Conservation (phyloP, 1,140 invertebrate species). For the Eurosta solidaginis region DNA sequence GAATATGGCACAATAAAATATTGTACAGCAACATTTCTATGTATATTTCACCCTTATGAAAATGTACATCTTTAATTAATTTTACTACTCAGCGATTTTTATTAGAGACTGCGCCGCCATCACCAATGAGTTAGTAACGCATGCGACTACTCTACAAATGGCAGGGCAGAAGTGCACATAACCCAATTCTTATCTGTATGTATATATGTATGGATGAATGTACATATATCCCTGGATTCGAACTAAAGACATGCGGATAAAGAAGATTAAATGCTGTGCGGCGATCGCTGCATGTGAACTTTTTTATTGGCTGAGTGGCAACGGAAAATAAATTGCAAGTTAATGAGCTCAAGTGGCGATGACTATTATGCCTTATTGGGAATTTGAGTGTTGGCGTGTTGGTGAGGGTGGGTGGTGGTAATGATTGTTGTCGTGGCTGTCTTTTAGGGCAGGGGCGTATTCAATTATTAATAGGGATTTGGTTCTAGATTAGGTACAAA, state of each 20-base stretch:
- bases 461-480: too few relatives aligned
- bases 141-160: too few relatives aligned
- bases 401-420: neutral
- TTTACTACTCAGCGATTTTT: constrained; percentile 12
- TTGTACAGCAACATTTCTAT: neutral
- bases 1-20: neutral
- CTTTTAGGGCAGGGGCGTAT: too few relatives aligned
- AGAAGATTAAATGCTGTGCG: constrained; percentile 1
- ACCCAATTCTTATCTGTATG: too few relatives aligned
- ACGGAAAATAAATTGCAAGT: constrained; percentile 23
- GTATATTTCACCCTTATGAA: constrained; percentile 19
- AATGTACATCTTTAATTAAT: constrained; percentile 24
- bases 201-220: too few relatives aligned
- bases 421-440: neutral
- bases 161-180: neutral
- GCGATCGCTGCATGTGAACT: constrained; percentile 18
- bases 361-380: neutral
- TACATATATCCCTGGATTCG: neutral
- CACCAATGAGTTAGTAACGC: neutral
- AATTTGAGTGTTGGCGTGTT: neutral
- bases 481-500: too few relatives aligned
- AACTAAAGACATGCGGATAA: neutral
- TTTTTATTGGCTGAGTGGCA: neutral
- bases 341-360: constrained; percentile 25
- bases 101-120: neutral